Evolutionary conservation across 2,113 vertebrate species (phyloP).

Genomic region (Hirundichthys speculiger): DNA sequence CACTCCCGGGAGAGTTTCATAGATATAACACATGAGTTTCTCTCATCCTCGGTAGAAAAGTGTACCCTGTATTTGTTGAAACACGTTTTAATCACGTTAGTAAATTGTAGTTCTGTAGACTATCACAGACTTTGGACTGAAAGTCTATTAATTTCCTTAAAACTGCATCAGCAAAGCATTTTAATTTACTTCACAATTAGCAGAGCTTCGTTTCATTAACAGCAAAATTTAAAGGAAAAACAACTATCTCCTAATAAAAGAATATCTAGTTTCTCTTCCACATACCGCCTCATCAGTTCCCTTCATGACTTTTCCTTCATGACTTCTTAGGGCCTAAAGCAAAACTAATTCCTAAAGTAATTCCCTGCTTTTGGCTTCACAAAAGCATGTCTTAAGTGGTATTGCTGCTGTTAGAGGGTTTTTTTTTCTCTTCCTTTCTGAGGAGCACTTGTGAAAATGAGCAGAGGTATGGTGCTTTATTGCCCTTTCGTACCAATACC

Average conservation of each 20-base stretch:
- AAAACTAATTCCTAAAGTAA: constrained; percentile 71
- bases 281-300: constrained; percentile 56
- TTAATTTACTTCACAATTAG: constrained; percentile 83
- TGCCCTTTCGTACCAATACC: constrained; percentile 71
- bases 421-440: constrained; percentile 31
- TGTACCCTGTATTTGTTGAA: constrained; percentile 49
- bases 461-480: constrained; percentile 51
- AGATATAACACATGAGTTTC: constrained; percentile 51
- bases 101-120: constrained; percentile 55
- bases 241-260: constrained; percentile 69
- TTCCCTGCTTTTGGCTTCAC: constrained; percentile 56
- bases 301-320: constrained; percentile 60
- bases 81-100: constrained; percentile 78
- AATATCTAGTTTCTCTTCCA: constrained; percentile 66
- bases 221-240: constrained; percentile 73
- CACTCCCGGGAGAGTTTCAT: constrained; percentile 52
- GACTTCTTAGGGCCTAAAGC: constrained; percentile 62
- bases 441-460: constrained; percentile 56
- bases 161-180: constrained; percentile 76
- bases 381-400: constrained; percentile 59
- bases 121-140: constrained; percentile 67
- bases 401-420: constrained; percentile 44
- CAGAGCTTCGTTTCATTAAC: constrained; percentile 76
- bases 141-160: constrained; percentile 76
- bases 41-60: constrained; percentile 25